A percentile compares a stretch with the other conserved stretches of the same genome.
Conservation (phyloP, 2,113 vertebrate genomes). For the Cololabis saira region DNA sequence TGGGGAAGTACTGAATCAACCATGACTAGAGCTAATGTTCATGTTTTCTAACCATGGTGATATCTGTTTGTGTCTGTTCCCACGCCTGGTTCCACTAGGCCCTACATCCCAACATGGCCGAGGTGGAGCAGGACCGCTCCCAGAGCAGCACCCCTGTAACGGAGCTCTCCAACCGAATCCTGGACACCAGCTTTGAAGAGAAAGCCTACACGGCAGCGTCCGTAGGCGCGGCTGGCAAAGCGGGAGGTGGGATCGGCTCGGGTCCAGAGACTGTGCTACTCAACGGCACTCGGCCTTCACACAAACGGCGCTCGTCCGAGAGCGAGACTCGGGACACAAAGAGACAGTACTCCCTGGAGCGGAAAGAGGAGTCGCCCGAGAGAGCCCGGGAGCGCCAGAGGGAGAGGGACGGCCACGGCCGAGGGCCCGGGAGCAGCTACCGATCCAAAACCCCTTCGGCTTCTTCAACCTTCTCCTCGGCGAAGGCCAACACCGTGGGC, state of each 20-base stretch:
- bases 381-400: constrained; percentile 76
- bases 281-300: constrained; percentile 84
- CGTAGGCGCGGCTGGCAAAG: constrained; percentile 39
- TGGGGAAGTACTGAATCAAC: too few relatives aligned
- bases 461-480: constrained; percentile 47
- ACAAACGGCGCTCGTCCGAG: constrained; percentile 92
- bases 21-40: too few relatives aligned
- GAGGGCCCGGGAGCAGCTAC: constrained; percentile 42
- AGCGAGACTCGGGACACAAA: constrained; percentile 92
- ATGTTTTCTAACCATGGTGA: not conserved
- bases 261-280: constrained; percentile 60
- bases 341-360: constrained; percentile 91
- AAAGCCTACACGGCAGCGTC: constrained; percentile 42
- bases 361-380: constrained; percentile 73
- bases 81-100: constrained; percentile 40
- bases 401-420: constrained; percentile 63
- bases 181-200: constrained; percentile 87
- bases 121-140: constrained; percentile 83
- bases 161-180: constrained; percentile 91
- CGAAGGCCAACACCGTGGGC: constrained; percentile 60
- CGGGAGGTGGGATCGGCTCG: constrained; percentile 44
- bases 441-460: constrained; percentile 65
- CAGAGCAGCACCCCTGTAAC: constrained; percentile 91
- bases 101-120: constrained; percentile 29
- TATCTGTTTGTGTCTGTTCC: not conserved